Conservation (phyloP, 2,888 invertebrate species). For the Drosophila sordidula region DNA sequence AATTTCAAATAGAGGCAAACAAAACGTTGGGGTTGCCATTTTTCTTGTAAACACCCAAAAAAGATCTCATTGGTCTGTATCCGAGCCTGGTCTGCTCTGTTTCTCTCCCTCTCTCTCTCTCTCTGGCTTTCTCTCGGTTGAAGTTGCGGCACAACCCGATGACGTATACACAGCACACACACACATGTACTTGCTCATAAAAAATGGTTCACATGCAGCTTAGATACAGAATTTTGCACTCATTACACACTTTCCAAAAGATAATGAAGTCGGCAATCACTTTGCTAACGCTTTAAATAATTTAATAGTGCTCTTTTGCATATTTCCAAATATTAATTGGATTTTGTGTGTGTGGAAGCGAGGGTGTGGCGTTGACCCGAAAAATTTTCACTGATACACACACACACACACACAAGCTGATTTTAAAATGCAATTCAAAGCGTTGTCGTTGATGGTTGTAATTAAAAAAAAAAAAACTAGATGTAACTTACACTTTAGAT, state of each 20-base stretch:
- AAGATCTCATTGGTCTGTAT: constrained; percentile 21
- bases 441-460: constrained; percentile 14
- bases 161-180: constrained; percentile 67
- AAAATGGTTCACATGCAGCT: constrained; percentile 56
- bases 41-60: constrained; percentile 40
- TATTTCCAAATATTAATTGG: constrained; percentile 52
- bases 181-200: constrained; percentile 29
- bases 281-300: constrained; percentile 2
- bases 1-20: constrained; percentile 21
- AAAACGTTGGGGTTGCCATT: constrained; percentile 18
- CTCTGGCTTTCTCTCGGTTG: constrained; percentile 64
- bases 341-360: constrained; percentile 53
- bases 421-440: constrained; percentile 45
- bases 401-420: constrained; percentile 43
- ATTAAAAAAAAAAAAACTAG: constrained; percentile 19
- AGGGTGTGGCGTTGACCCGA: constrained; percentile 84
- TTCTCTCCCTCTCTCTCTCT: constrained; percentile 10
- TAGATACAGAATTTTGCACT: constrained; percentile 49
- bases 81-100: constrained; percentile 14
- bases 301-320: constrained; percentile 23
- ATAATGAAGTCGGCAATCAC: constrained; percentile 9
- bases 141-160: constrained; percentile 77
- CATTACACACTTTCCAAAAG: constrained; percentile 16
- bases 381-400: constrained; percentile 70
- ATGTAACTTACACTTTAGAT: constrained; percentile 72